Evolutionary conservation across 2,888 invertebrate species (phyloP), one percentile per base, ranked within the genome.

Genomic region (Ceriagrion tenellum): DNA sequence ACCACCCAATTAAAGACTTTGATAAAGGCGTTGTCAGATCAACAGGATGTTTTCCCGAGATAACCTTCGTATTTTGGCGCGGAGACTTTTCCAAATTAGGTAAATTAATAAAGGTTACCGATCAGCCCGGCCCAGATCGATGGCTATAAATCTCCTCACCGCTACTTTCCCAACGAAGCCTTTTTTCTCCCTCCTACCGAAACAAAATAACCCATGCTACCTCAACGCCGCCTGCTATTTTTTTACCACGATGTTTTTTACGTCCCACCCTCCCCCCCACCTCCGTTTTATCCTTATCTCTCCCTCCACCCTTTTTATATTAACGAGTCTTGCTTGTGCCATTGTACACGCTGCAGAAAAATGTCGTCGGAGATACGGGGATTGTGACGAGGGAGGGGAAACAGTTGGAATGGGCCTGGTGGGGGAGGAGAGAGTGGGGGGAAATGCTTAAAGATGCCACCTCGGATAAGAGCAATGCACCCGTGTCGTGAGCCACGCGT

Each of bases 401-500:
- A 59, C 2, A 2, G 59, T 59, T 59, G 59, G 59, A 2, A 16
- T 13, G 16, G 16, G 59, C 10, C 16, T 8, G 12, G 69, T 69
- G 4, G 26, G 69, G 4, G 12, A 13, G 16, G 35, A 81, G 35
- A n/a, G 69, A 13, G 10, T n/a, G n/a, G 81, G 81, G 30, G 81
- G 26, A 23, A 69, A 26, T 30, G 30, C 35, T 81, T 35, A 81
- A 69, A 93, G 93, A 93, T 93, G 93, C 93, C 56, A 35, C 35
- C 69, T 30, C 81, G 30, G 93, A 93, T 93, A 93, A 30, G 69
- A 63, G 47, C 63, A 93, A 74, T 93, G 93, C 93, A 93, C 93
- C 89, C 93, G 93, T 69, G 47, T 91, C 40, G 91, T 59, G 91
- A 91, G 63, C 91, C 91, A 91, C 91, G 91, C 91, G 59, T 40